Base-by-base conservation (phyloP, 2,113 vertebrate species). In the Hippopotamus amphibius region DNA sequence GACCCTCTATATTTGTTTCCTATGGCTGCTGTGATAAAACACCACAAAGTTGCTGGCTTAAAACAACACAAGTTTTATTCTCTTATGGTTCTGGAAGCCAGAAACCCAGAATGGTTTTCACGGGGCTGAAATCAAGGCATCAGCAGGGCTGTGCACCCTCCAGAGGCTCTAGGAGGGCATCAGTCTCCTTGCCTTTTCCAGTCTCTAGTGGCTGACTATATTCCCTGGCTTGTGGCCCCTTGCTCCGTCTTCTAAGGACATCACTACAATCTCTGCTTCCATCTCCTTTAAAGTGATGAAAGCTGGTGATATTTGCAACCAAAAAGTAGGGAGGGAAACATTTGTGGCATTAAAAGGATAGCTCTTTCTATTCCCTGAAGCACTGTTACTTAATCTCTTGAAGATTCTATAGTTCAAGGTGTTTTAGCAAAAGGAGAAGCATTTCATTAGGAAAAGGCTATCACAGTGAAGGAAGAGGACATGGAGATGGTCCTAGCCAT, bases 361-460 rank as follows among this genome's bases (percentile, higher is more conserved):
- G 41, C 57, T 71, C 26, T 48, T 92, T 74, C 14, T 53, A 57
- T 48, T 93, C 43, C 41, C 69, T 28, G 19, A 69, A 87, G 79
- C 63, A 77, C 19, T 46, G 26, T 61, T 92, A 53, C 50, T 74
- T 90, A 48, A 59, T 88, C 8, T 95, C 61, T 84, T 88, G 14
- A 92, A 79, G 37, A 90, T 48, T 87, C 63, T 76, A 11, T 66
- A 69, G 74, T 53, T 69, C 17, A 86, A 80, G 24, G 1, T 88
- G 55, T 69, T 84, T 88, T 84, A 65, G 74, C 46, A 79, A 83
- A 86, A 88, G 43, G 37, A 55, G 68, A 88, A 69, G 11, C 37
- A 77, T 95, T 91, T 95, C 68, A 66, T 89, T 88, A 76, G 63
- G 79, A 87, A 96, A 93, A 81, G 46, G 7, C 59, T 94, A 55